phyloP scores from a whole-genome alignment of 2,797 vertebrate species.

The Gobio occitaniae region DNA sequence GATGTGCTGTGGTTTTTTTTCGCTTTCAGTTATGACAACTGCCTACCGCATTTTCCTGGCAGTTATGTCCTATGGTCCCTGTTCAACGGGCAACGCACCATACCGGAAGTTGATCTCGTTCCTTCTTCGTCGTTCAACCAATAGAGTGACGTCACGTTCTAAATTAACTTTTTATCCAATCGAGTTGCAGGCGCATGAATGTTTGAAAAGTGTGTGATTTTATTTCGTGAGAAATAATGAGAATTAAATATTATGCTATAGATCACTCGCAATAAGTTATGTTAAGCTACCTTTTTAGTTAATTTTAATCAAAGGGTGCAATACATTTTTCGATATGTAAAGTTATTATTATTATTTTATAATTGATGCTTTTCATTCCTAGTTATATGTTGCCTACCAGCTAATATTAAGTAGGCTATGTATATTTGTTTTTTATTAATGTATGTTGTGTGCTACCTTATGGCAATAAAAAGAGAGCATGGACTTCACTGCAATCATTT shows the following conservation, averaged over 20 bases:
- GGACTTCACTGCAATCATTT: not conserved
- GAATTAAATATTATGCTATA: not conserved
- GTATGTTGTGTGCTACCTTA: not conserved
- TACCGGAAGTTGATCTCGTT: slow-evolving; percentile 64
- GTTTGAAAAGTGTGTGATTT: slow-evolving; percentile 28
- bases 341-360: not conserved
- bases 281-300: not conserved
- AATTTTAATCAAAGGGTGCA: no score
- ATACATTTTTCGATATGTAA: no score
- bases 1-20: not conserved
- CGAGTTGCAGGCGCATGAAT: not conserved
- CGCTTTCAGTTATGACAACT: slow-evolving; percentile 15
- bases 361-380: not conserved
- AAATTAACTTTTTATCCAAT: slow-evolving; percentile 55
- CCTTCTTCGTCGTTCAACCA: slow-evolving; percentile 41
- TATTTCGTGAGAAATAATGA: not conserved
- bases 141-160: slow-evolving; percentile 43
- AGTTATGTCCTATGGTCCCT: slow-evolving; percentile 61
- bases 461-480: not conserved
- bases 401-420: not conserved
- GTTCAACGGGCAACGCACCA: slow-evolving; percentile 65
- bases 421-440: not conserved
- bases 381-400: not conserved
- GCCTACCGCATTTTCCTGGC: slow-evolving; percentile 71
- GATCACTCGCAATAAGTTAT: not conserved